Base-by-base conservation (phyloP, 2,888 invertebrate species). In the Tetragonisca angustula region DNA sequence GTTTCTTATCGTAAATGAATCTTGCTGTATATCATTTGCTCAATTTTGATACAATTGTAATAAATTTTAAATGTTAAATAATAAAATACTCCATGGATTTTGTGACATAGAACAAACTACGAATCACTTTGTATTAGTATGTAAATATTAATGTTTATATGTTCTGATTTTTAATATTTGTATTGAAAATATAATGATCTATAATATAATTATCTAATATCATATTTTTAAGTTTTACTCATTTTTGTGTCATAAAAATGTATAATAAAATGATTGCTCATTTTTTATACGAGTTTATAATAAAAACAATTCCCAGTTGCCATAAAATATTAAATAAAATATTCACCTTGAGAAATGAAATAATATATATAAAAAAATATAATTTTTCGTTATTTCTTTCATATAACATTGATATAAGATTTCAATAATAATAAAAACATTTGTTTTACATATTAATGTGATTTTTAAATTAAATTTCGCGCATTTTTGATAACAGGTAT, bases 11-110 rank as follows among this genome's bases (percentile, higher is more conserved):
- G n/a, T 59, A 17, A 43, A 49, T 59, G 15, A 82, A 61, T 59
- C 56, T 79, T 69, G 54, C 76, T 85, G 69, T 78, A 59, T 81
- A 87, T 89, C 43, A 89, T 85, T 89, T 88, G 88, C 89, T 89
- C 88, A 89, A 89, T 84, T 88, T 89, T 84, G 49, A 79, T 85
- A 89, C 78, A 70, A 54, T 68, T 81, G 65, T 76, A 85, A 76
- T 77, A 72, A 76, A 81, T 75, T 76, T 64, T 64, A 36, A 27
- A 82, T 80, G 67, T 76, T 68, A 71, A 70, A 71, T 36, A 15
- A 71, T 75, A 76, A 71, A 67, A 67, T 77, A 80, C 62, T 72
- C 62, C 49, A 27, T 76, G 67, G 61, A 64, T 69, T 76, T 73
- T 54, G 43, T 36, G 62, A 52, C 36, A 43, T 64, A 64, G 62